phyloP scores from a whole-genome alignment of 1,140 invertebrate genomes.

The Nylanderia fulva region DNA sequence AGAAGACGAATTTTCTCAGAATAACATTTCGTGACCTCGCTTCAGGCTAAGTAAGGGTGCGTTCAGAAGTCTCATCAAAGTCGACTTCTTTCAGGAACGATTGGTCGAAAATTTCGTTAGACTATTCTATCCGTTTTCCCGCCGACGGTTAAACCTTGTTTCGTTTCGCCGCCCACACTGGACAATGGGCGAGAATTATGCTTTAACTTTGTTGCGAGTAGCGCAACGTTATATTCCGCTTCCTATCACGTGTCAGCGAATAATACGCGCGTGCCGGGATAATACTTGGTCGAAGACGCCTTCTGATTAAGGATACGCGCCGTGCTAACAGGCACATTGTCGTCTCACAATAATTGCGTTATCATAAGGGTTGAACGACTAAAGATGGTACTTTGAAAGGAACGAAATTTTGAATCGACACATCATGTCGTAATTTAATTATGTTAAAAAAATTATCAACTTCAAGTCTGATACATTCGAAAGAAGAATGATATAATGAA shows the following conservation, averaged over 20 bases:
- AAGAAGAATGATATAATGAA: background rate
- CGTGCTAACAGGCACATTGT: conserved; percentile 66
- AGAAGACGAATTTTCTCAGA: conserved; percentile 8
- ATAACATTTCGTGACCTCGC: background rate
- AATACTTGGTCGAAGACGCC: conserved; percentile 68
- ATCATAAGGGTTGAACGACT: conserved; percentile 31
- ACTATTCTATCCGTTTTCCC: conserved; percentile 37
- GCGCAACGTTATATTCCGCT: conserved; percentile 38
- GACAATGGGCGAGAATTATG: conserved; percentile 72
- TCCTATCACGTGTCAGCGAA: conserved; percentile 72
- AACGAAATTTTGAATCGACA: conserved; percentile 28
- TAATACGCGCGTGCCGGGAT: conserved; percentile 73
- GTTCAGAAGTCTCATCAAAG: conserved; percentile 50
- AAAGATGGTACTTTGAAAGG: conserved; percentile 18
- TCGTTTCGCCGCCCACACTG: background rate
- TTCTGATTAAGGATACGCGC: conserved; percentile 58
- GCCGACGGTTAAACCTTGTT: conserved; percentile 42
- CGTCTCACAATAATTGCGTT: conserved; percentile 60
- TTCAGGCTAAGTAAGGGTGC: conserved; percentile 12
- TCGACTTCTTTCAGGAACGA: conserved; percentile 43
- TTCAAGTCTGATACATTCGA: background rate
- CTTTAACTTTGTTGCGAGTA: conserved; percentile 70
- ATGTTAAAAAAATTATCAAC: background rate
- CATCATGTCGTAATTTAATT: background rate
- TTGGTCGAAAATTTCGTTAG: conserved; percentile 44